Evolutionary conservation across 2,888 invertebrate species (phyloP).

Genomic region (Tenthredo amoena): DNA sequence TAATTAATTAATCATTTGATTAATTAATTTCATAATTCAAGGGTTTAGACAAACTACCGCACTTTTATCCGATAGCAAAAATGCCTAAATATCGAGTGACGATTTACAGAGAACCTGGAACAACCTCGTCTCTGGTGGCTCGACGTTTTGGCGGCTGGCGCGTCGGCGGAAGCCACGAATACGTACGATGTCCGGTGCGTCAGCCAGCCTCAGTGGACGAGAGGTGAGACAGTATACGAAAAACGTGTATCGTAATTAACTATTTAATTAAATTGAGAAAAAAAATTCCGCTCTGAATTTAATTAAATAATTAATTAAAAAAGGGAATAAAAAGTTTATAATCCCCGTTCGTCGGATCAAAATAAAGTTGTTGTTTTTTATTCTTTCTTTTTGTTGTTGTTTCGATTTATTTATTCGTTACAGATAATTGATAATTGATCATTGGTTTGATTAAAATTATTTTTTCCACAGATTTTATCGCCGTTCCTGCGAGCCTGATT

Average conservation of each 20-base stretch:
- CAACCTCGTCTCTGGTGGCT: conserved; percentile 67
- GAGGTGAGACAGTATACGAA: conserved; percentile 65
- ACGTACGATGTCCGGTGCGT: conserved; percentile 73
- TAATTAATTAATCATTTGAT: not conserved
- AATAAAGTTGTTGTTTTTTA: conserved; percentile 11
- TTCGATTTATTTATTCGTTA: not conserved
- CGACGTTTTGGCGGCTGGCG: conserved; percentile 73
- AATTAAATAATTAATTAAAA: not conserved
- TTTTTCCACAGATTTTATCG: conserved; percentile 66
- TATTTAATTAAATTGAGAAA: not conserved
- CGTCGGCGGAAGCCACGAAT: conserved; percentile 72
- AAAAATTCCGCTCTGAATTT: not conserved
- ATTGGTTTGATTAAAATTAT: too few relatives aligned
- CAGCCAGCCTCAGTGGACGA: conserved; percentile 75
- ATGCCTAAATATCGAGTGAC: not conserved
- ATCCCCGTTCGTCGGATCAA: not conserved
- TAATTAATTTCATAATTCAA: not conserved
- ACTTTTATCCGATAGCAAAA: not conserved
- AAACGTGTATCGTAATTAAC: not conserved
- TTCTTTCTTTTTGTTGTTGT: not conserved
- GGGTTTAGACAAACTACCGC: not conserved
- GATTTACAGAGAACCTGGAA: conserved; percentile 64
- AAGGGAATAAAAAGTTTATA: not conserved
- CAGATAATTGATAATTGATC: too few relatives aligned
- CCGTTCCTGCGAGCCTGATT: conserved; percentile 70